Evolutionary conservation across 2,797 vertebrate species (phyloP).

Genomic region (Vultur gryphus): DNA sequence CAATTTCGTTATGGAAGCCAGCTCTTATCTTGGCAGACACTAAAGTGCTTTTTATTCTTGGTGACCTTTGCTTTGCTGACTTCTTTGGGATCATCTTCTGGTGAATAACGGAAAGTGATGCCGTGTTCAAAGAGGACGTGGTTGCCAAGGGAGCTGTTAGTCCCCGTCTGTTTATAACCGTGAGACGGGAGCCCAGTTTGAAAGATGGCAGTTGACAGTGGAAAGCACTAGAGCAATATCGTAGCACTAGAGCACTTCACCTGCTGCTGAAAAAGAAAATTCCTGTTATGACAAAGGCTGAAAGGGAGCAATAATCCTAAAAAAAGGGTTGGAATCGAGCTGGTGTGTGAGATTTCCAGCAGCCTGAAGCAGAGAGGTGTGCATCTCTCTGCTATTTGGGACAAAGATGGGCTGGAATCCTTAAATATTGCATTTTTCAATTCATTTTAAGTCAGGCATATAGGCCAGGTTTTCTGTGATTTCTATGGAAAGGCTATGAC

Average conservation of each 20-base stretch:
- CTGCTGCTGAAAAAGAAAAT: background rate
- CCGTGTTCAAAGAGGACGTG: background rate
- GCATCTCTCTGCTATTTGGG: background rate
- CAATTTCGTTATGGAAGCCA: background rate
- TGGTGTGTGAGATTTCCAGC: background rate
- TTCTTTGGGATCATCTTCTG: conserved; percentile 37
- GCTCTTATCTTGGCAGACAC: conserved; percentile 9
- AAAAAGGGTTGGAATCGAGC: background rate
- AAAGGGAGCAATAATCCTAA: background rate
- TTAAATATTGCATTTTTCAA: background rate
- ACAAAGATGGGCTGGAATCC: background rate
- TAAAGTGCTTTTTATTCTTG: background rate
- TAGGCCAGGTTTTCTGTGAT: background rate
- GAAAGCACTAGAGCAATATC: background rate
- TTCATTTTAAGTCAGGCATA: background rate
- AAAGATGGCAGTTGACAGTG: background rate
- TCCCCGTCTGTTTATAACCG: background rate
- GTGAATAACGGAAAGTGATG: conserved; percentile 15
- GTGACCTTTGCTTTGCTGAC: conserved; percentile 41
- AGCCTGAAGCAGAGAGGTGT: background rate
- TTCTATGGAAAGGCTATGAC: background rate
- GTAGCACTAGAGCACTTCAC: background rate
- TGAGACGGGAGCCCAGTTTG: background rate
- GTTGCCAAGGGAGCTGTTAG: conserved; percentile 58
- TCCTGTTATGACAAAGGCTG: background rate